Percentiles rank a stretch among this genome's conserved stretches.
phyloP scores from a whole-genome alignment of 2,797 vertebrate species.

The Remorina albescens region DNA sequence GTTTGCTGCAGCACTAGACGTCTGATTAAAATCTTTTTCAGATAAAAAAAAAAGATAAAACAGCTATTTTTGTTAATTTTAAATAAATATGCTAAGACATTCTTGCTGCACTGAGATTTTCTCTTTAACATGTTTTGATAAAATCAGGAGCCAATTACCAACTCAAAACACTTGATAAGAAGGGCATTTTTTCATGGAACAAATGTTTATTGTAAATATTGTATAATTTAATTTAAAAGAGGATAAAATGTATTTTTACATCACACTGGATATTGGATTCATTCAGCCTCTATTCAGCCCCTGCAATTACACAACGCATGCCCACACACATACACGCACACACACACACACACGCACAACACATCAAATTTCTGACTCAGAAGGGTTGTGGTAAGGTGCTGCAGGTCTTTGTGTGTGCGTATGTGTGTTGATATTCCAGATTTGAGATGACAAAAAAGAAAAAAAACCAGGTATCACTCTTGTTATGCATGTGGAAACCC shows the following conservation, averaged over 20 bases:
- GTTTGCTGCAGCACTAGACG: too few species aligned
- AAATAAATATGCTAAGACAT: not conserved
- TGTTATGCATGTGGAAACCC: slow-evolving; percentile 67
- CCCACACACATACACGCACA: too few species aligned
- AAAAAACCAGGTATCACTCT: slow-evolving; percentile 68
- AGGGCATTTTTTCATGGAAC: not conserved
- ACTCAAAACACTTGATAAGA: not conserved
- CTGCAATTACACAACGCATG: too few species aligned
- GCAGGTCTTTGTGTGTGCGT: slow-evolving; percentile 48
- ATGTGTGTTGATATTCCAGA: slow-evolving; percentile 64
- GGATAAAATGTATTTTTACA: not conserved
- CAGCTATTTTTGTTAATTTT: not conserved
- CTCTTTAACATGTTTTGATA: not conserved
- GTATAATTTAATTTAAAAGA: too few species aligned
- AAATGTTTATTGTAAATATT: not conserved
- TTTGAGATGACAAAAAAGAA: slow-evolving; percentile 69
- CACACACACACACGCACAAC: too few species aligned
- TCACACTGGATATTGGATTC: not conserved
- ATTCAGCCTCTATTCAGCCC: slow-evolving; percentile 3
- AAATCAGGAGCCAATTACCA: not conserved
- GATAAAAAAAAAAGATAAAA: too few species aligned
- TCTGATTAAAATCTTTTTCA: not conserved
- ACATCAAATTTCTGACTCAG: slow-evolving; percentile 37
- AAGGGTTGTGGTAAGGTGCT: slow-evolving; percentile 34
- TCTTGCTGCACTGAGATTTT: not conserved